A percentile compares a stretch with the other conserved stretches of the same genome.
These are phyloP conservation scores for Mythimna impura DNA, from an alignment of 2,888 invertebrate genomes.

Conservation along the genomic window DNA sequence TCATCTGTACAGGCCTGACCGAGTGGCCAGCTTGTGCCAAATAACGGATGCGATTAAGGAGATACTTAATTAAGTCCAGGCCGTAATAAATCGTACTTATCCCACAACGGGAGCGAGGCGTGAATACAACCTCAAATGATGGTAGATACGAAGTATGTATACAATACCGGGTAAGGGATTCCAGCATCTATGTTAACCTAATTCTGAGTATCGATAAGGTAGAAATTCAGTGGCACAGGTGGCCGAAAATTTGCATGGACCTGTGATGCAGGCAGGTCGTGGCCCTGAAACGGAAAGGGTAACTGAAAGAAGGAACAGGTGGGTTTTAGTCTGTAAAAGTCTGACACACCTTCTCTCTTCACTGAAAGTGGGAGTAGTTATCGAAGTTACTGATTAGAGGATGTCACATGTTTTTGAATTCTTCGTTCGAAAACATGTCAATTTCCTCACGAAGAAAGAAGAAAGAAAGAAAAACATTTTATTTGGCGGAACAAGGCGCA, in stretches of 20 bases:
- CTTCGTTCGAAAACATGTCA: too few species aligned
- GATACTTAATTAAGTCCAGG: slow-evolving; percentile 45
- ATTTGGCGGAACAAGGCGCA: too few species aligned
- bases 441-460: too few species aligned
- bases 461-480: too few species aligned
- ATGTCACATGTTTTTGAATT: too few species aligned
- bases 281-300: too few species aligned
- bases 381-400: too few species aligned
- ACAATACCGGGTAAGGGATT: background rate
- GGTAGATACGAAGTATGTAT: slow-evolving; percentile 18
- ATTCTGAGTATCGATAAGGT: background rate
- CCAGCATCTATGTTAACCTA: background rate
- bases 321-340: too few species aligned
- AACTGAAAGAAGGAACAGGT: too few species aligned
- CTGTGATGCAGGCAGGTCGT: background rate
- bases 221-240: background rate
- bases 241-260: background rate
- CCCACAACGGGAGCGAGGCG: slow-evolving; percentile 53
- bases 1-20: slow-evolving; percentile 21
- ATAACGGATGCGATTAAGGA: slow-evolving; percentile 56
- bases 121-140: slow-evolving; percentile 49
- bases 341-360: too few species aligned
- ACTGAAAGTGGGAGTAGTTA: too few species aligned
- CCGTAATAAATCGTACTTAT: slow-evolving; percentile 55
- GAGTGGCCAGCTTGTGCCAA: slow-evolving; percentile 38